Evolutionary conservation across 2,797 vertebrate species (phyloP).

Genomic region (Sitta carolinensis): DNA sequence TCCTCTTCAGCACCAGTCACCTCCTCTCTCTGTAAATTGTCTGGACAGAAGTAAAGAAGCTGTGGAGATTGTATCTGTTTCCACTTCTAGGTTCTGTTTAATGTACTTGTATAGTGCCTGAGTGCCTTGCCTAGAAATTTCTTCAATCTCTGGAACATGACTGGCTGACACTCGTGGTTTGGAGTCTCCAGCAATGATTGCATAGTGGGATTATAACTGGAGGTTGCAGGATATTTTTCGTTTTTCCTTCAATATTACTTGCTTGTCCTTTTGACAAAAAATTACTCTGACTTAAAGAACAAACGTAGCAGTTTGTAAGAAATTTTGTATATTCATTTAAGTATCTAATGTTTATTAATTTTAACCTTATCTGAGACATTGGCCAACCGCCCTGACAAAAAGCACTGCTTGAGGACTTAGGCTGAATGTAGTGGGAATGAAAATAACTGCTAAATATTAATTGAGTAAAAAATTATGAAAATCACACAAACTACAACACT

Average conservation of each 20-base stretch:
- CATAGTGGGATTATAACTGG: background rate
- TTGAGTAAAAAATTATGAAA: background rate
- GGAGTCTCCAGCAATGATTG: background rate
- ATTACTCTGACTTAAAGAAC: background rate
- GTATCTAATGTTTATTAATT: background rate
- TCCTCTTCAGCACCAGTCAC: background rate
- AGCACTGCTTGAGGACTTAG: background rate
- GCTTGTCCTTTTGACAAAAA: background rate
- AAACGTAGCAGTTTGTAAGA: background rate
- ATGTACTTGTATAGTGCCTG: background rate
- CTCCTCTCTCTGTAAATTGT: background rate
- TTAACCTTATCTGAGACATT: background rate
- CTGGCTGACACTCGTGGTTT: background rate
- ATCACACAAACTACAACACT: accelerated
- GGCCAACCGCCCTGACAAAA: background rate
- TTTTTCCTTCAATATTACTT: background rate
- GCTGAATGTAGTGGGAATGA: background rate
- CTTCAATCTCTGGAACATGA: background rate
- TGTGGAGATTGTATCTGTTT: background rate
- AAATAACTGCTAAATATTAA: background rate
- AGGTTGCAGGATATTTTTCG: background rate
- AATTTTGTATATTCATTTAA: background rate
- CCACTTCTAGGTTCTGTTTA: background rate
- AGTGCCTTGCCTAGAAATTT: background rate
- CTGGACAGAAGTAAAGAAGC: background rate